Conservation (phyloP, 2,888 invertebrate species). For the Agrotis ipsilon region DNA sequence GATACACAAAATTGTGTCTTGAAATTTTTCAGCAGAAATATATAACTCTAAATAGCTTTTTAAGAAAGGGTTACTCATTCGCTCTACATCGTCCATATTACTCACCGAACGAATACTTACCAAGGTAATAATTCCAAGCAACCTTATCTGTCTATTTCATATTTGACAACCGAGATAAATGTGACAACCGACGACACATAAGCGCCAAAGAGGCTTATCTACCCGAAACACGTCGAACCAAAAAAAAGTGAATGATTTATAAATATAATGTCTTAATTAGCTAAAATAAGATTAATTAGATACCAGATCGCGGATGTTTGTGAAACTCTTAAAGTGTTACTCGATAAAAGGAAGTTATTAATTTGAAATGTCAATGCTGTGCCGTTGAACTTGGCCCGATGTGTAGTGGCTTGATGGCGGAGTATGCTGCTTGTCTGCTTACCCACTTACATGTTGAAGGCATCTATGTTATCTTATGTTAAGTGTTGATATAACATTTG, state of each 20-base stretch:
- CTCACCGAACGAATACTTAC: constrained; percentile 7
- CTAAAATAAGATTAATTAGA: constrained; percentile 76
- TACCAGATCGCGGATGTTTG: constrained; percentile 64
- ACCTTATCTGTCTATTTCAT: constrained; percentile 81
- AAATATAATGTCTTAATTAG: constrained; percentile 79
- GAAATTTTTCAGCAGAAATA: not conserved
- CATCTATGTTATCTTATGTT: not conserved
- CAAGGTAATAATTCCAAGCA: constrained; percentile 32
- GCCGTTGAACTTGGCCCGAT: constrained; percentile 34
- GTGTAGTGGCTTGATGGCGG: constrained; percentile 9
- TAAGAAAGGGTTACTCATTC: not conserved
- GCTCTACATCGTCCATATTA: not conserved
- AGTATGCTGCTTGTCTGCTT: not conserved
- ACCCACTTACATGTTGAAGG: not conserved
- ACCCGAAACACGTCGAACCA: constrained; percentile 57
- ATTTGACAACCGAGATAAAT: constrained; percentile 83
- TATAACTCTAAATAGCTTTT: not conserved
- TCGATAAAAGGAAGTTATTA: constrained; percentile 67
- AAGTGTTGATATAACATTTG: not conserved
- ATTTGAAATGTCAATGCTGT: constrained; percentile 59
- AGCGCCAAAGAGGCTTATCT: constrained; percentile 68
- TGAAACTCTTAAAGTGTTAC: constrained; percentile 50
- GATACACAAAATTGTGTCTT: too few relatives aligned
- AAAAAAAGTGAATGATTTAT: constrained; percentile 73
- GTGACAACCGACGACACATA: constrained; percentile 64